Evolutionary conservation across 2,113 vertebrate genomes (phyloP).

Genomic region (Aix galericulata): DNA sequence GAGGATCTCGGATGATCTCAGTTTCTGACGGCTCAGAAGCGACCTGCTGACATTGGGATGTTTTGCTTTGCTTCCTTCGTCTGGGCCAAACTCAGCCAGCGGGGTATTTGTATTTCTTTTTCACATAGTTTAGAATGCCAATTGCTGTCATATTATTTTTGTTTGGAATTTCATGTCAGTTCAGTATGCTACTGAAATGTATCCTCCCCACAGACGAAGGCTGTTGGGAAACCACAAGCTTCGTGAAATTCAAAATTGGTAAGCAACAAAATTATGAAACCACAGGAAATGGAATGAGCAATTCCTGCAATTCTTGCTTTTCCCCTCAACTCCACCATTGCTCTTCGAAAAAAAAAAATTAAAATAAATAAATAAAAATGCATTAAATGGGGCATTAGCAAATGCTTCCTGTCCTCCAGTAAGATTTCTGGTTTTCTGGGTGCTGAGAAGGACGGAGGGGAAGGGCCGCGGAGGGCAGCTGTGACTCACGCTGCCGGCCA

Average conservation of each 20-base stretch:
- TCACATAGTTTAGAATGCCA: neutral
- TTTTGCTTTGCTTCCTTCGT: neutral
- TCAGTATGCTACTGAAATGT: conserved; percentile 54
- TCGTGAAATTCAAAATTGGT: conserved; percentile 45
- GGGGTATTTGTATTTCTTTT: neutral
- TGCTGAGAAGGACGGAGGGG: neutral
- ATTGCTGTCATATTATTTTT: neutral
- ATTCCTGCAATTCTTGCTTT: conserved; percentile 21
- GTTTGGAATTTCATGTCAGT: conserved; percentile 16
- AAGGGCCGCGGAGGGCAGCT: rapidly evolving
- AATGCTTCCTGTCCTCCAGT: conserved; percentile 16
- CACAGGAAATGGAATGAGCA: conserved; percentile 59
- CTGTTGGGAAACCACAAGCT: conserved; percentile 62
- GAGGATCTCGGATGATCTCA: rapidly evolving
- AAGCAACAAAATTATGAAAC: conserved; percentile 57
- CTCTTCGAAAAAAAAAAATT: neutral
- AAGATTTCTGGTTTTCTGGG: neutral
- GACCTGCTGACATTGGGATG: neutral
- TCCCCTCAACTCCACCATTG: neutral
- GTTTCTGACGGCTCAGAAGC: rapidly evolving
- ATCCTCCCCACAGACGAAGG: conserved; percentile 27
- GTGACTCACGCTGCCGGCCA: neutral
- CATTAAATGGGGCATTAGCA: conserved; percentile 31
- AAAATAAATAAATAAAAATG: neutral
- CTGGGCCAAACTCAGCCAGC: neutral